Base-by-base conservation (phyloP, 2,888 invertebrate genomes). In the Furcula furcula region DNA sequence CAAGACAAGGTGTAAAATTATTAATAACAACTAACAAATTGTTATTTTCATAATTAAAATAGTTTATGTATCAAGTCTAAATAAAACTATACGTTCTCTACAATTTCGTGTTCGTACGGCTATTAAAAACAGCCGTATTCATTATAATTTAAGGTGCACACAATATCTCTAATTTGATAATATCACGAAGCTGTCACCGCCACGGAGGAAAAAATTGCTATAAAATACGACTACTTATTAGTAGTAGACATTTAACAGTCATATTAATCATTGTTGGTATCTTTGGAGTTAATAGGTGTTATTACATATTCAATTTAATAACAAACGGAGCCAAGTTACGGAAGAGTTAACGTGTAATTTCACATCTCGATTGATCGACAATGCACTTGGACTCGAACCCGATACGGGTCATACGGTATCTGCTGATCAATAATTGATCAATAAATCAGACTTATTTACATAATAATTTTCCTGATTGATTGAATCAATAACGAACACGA, bases 341-440 rank as follows among this genome's bases (percentile, higher is more conserved):
- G 71, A 72, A 76, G 60, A 74, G 62, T 62, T 47, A 77, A 75
- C 78, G 44, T 79, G 64, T 80, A 82, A 84, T 85, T 82, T 78
- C 37, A 62, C 55, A 58, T 53, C 59, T 46, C 60, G 65, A 68
- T 69, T 65, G 65, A 66, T 65, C 70, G 69, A 69, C 70, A 74
- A 69, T 67, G 57, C 61, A 56, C 56, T 66, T 62, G 59, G 64
- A 53, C 65, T 58, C 50, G 59, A 64, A 53, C 65, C 59, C 50
- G 74, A 73, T 65, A 46, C 56, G 31, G 60, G 74, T 70, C 46
- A 64, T 57, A 65, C 54, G 54, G 58, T 58, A 65, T 66, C 64
- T 53, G 62, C 60, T 66, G 58, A 65, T 61, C 58, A 67, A 75
- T 73, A 62, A 68, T 59, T 61, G 65, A 63, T 50, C 64, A 48